These are phyloP conservation scores for Aotus griseimembra DNA, from an alignment of 2,797 vertebrate genomes.

Conservation along the genomic window DNA sequence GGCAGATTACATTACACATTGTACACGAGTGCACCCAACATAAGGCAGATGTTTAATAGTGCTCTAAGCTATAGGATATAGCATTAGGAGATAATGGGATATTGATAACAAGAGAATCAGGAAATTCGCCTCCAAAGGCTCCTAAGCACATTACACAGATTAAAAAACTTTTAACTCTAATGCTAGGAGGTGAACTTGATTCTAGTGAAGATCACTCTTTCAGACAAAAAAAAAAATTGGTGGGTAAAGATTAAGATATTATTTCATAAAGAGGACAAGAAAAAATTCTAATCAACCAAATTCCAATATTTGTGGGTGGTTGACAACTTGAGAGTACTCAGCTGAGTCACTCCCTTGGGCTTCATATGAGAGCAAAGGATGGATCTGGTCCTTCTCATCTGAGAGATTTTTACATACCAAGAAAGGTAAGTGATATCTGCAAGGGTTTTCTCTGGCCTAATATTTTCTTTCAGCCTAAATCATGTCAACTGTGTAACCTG, in stretches of 20 bases:
- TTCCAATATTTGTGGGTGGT: background rate
- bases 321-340: slow-evolving; percentile 25
- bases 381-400: background rate
- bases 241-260: slow-evolving; percentile 19
- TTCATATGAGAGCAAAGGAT: slow-evolving; percentile 50
- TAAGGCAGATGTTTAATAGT: slow-evolving; percentile 49
- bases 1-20: slow-evolving; percentile 59
- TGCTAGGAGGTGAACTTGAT: slow-evolving; percentile 35
- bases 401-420: background rate
- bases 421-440: background rate
- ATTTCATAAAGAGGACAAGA: slow-evolving; percentile 38
- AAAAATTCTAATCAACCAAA: slow-evolving; percentile 36
- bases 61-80: slow-evolving; percentile 12
- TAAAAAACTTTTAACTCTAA: slow-evolving; percentile 56
- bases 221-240: slow-evolving; percentile 52
- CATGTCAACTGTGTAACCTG: slow-evolving; percentile 19
- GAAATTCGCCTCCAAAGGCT: slow-evolving; percentile 43
- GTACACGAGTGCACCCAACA: slow-evolving; percentile 35
- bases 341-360: slow-evolving; percentile 19
- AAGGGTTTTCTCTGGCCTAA: background rate
- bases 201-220: slow-evolving; percentile 36
- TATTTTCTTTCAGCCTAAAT: slow-evolving; percentile 47
- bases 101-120: background rate
- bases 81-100: background rate
- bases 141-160: slow-evolving; percentile 8